Evolutionary conservation across 2,888 invertebrate genomes (phyloP).

Genomic region (Leptopilina syphax): DNA sequence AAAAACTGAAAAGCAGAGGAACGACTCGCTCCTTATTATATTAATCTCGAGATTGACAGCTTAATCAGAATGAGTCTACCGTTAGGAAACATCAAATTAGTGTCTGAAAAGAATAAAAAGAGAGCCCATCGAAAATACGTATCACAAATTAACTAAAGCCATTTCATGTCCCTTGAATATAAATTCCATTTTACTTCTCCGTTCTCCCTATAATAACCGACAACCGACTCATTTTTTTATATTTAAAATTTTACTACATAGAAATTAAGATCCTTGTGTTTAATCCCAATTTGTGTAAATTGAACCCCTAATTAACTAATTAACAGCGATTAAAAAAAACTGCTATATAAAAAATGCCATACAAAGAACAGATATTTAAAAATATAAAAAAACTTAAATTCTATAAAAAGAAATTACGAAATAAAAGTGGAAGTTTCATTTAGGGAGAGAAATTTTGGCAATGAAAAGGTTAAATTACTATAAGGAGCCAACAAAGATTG

Average conservation of each 20-base stretch:
- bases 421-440: too few species aligned
- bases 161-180: neutral
- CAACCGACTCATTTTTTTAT: too few species aligned
- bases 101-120: neutral
- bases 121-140: neutral
- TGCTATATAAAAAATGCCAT: too few species aligned
- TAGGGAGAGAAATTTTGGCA: slow-evolving; percentile 9
- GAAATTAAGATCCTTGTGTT: too few species aligned
- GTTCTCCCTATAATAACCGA: too few species aligned
- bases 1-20: slow-evolving; percentile 10
- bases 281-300: too few species aligned
- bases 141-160: slow-evolving; percentile 3
- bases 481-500: slow-evolving; percentile 22
- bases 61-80: slow-evolving; percentile 53
- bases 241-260: too few species aligned
- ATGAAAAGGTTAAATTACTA: slow-evolving; percentile 33
- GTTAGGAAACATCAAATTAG: slow-evolving; percentile 22
- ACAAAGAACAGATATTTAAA: too few species aligned
- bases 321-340: too few species aligned
- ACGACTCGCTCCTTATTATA: slow-evolving; percentile 50
- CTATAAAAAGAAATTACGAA: neutral
- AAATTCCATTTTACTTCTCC: slow-evolving; percentile 13
- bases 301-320: too few species aligned
- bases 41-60: slow-evolving; percentile 60
- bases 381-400: too few species aligned